Evolutionary conservation across 2,888 invertebrate genomes (phyloP).

Genomic region (Parnassius orleans): DNA sequence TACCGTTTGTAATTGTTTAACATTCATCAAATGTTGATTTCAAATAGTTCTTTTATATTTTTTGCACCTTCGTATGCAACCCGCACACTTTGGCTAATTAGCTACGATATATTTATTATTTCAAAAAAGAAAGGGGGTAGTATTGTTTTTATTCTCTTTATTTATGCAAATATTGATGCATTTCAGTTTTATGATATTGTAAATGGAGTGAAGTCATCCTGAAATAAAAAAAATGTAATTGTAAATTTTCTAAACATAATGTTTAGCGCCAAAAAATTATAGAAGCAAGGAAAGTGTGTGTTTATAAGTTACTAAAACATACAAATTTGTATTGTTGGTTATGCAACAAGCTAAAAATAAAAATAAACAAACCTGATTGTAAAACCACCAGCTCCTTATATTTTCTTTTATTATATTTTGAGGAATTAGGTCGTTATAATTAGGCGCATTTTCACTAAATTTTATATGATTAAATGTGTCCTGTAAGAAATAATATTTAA

Average conservation of each 20-base stretch:
- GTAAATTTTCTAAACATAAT: background rate
- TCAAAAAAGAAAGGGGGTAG: too few species aligned
- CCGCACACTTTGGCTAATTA: too few species aligned
- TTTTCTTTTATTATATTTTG: slow-evolving; percentile 6
- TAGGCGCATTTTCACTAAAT: slow-evolving; percentile 17
- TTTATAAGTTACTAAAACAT: too few species aligned
- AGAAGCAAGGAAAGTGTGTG: too few species aligned
- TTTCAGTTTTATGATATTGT: background rate
- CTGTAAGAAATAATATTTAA: slow-evolving; percentile 1
- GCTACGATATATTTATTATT: too few species aligned
- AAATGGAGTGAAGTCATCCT: slow-evolving; percentile 10
- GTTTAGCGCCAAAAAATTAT: too few species aligned
- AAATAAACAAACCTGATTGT: slow-evolving; percentile 18
- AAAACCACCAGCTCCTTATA: slow-evolving; percentile 25
- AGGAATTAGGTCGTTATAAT: slow-evolving; percentile 12
- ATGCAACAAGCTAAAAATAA: background rate
- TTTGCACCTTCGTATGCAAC: too few species aligned
- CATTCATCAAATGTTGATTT: too few species aligned
- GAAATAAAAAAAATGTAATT: slow-evolving; percentile 2
- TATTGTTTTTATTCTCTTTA: too few species aligned
- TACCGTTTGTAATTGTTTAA: too few species aligned
- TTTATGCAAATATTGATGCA: background rate
- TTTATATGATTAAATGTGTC: slow-evolving; percentile 17
- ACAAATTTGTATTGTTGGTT: too few species aligned
- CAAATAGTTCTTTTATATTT: too few species aligned